These are phyloP conservation scores for Archocentrus centrarchus DNA, from an alignment of 2,113 vertebrate genomes.

Conservation along the genomic window DNA sequence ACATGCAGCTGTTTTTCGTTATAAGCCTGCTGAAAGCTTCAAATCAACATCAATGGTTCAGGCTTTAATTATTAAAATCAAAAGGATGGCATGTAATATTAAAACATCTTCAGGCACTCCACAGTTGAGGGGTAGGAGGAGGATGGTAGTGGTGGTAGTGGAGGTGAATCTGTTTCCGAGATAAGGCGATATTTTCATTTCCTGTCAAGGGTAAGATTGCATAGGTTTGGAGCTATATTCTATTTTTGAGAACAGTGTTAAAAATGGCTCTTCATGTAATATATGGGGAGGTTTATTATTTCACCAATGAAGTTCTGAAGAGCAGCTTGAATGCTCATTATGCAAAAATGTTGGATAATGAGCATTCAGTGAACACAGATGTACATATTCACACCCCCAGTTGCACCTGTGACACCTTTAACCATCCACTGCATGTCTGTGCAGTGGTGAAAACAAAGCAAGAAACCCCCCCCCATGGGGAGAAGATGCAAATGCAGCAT, in stretches of 20 bases:
- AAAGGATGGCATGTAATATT: conserved; percentile 82
- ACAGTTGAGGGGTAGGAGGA: conserved; percentile 54
- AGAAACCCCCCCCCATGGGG: not conserved
- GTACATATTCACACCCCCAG: not conserved
- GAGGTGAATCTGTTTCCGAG: conserved; percentile 47
- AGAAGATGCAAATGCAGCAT: conserved; percentile 42
- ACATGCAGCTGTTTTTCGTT: conserved; percentile 57
- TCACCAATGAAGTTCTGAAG: not conserved
- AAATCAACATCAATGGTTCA: conserved; percentile 77
- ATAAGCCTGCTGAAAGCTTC: conserved; percentile 62
- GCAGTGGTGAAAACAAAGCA: conserved; percentile 16
- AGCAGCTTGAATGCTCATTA: not conserved
- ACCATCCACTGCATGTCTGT: conserved; percentile 1
- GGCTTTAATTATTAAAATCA: conserved; percentile 80
- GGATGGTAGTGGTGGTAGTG: conserved; percentile 30
- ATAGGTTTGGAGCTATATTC: conserved; percentile 23
- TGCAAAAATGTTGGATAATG: not conserved
- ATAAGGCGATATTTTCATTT: conserved; percentile 72
- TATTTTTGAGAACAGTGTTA: conserved; percentile 24
- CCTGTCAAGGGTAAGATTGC: conserved; percentile 40
- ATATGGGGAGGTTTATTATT: conserved; percentile 22
- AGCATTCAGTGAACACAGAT: conserved; percentile 18
- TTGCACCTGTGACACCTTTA: not conserved
- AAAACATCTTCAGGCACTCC: conserved; percentile 77
- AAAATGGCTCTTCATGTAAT: conserved; percentile 42